Base-by-base conservation (phyloP, 2,888 invertebrate species). In the Gibbula magus region DNA sequence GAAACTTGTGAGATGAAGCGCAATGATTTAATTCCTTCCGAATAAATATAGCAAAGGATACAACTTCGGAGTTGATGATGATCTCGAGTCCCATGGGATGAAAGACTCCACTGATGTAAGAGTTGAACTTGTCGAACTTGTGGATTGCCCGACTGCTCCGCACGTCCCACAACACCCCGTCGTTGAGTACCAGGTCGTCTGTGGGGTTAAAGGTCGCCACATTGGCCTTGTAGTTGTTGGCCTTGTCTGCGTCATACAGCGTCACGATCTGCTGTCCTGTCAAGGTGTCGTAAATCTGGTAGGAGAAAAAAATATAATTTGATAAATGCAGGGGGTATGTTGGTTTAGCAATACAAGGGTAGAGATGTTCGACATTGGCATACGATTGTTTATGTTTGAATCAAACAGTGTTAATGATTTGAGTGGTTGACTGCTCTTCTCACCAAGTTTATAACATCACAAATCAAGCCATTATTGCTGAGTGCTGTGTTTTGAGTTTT, bases 81-180 rank as follows among this genome's bases (percentile, higher is more conserved):
- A 98, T 97, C 94, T 99, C 98, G 83, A 97, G 94, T 0, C 98
- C 98, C 92, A 97, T 97, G 0, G 98, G 98, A 94, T 99, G 98
- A 91, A 99, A 99, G 7, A 98, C 96, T 0, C 99, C 99, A 91
- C 97, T 98, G 79, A 98, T 95, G 61, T 96, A 96, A 91, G 98
- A 97, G 94, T 99, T 99, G 52, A 99, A 94, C 93, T 99, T 99
- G 93, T 99, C 99, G 91, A 99, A 97, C 92, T 99, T 98, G 93
- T 99, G 98, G 70, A 99, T 96, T 86, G 97, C 96, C 89, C 96
- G 96, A 25, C 96, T 88, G 0, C 96, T 95, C 87, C 96, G 95
- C 10, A 97, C 96, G 92, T 99, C 99, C 96, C 98, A 99, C 0
- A 99, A 93, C 0, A 99, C 98, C 54, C 99, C 99, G 92, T 99